Evolutionary conservation across 1,140 invertebrate species (phyloP).

Genomic region (Kradibia gibbosae): DNA sequence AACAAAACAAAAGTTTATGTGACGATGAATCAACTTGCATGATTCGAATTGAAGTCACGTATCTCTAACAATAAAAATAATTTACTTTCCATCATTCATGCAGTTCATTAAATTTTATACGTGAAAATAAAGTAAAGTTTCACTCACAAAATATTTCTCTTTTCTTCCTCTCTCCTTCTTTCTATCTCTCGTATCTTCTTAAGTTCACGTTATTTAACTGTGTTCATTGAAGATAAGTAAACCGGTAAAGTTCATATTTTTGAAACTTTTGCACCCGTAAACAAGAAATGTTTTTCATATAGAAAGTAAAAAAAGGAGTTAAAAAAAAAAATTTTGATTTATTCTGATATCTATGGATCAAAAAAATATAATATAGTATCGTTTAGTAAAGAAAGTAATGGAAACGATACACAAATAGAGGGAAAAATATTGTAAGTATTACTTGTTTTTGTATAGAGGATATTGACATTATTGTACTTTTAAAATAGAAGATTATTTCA

Average conservation of each 20-base stretch:
- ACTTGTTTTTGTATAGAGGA: too few relatives aligned
- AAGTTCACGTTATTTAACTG: neutral
- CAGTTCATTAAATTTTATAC: constrained; percentile 25
- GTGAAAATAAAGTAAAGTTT: constrained; percentile 14
- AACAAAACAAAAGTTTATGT: neutral
- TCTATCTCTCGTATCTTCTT: too few relatives aligned
- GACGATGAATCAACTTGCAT: neutral
- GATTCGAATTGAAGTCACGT: neutral
- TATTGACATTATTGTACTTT: too few relatives aligned
- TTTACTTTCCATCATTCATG: neutral
- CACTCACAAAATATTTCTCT: constrained; percentile 28
- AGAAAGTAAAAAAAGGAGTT: neutral
- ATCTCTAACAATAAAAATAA: constrained; percentile 31
- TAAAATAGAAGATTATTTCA: too few relatives aligned
- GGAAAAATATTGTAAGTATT: too few relatives aligned
- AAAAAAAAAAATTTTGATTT: constrained; percentile 54
- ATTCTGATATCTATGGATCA: constrained; percentile 51
- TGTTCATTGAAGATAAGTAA: neutral
- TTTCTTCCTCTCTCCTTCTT: neutral
- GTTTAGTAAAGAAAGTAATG: constrained; percentile 52
- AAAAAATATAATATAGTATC: constrained; percentile 61
- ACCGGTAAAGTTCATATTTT: neutral
- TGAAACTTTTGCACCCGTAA: neutral
- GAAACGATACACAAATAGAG: constrained; percentile 57
- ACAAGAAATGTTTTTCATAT: neutral